Percentiles rank a stretch among this genome's conserved stretches.
phyloP scores from a whole-genome alignment of 1,140 invertebrate genomes.

The Thrips palmi region DNA sequence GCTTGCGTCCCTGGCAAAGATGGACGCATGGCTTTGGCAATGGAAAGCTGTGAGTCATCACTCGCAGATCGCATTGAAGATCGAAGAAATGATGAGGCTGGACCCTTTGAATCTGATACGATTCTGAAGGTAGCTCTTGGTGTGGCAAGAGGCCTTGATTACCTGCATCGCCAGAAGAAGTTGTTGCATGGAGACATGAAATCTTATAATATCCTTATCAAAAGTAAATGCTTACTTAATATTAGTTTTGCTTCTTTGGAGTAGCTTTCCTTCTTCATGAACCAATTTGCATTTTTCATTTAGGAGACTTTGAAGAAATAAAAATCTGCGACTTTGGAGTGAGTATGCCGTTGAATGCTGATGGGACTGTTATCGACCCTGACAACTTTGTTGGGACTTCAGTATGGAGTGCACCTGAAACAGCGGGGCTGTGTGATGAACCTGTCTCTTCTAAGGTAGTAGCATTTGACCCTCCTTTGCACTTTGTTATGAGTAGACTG shows the following conservation, averaged over 20 bases:
- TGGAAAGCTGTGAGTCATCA: conserved; percentile 46
- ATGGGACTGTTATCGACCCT: conserved; percentile 29
- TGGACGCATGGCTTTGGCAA: conserved; percentile 33
- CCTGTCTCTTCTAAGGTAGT: not conserved
- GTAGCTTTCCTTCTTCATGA: not conserved
- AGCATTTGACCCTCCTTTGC: not conserved
- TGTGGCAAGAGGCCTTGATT: conserved; percentile 50
- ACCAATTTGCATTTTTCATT: conserved; percentile 16
- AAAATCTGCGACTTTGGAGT: conserved; percentile 80
- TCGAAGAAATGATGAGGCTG: conserved; percentile 31
- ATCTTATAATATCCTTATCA: conserved; percentile 55
- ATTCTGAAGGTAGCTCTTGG: conserved; percentile 43
- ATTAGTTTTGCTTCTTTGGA: not conserved
- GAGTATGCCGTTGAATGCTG: conserved; percentile 42
- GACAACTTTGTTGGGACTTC: conserved; percentile 30
- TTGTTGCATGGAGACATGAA: conserved; percentile 72
- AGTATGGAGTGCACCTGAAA: conserved; percentile 58
- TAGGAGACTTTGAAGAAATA: conserved; percentile 48
- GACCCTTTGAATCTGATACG: conserved; percentile 37
- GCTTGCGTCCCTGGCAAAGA: conserved; percentile 32
- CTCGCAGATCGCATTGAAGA: conserved; percentile 48
- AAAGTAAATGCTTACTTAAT: conserved; percentile 14
- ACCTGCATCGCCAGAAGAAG: conserved; percentile 50
- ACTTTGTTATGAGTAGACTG: conserved; percentile 16
- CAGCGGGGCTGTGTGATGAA: conserved; percentile 32